Conservation (phyloP, 2,797 vertebrate species). For the Acropternis orthonyx region DNA sequence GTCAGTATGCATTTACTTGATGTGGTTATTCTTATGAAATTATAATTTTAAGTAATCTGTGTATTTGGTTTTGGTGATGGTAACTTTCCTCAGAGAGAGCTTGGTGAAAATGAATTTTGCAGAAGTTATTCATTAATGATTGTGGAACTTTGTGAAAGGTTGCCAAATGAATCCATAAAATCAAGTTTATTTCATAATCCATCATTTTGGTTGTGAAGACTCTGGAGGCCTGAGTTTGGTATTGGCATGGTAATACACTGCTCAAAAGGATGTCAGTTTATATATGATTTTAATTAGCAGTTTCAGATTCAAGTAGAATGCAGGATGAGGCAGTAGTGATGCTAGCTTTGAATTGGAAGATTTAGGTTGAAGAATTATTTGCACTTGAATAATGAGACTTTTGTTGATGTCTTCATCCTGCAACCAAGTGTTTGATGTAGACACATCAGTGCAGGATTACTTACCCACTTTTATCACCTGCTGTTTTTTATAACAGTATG, state of each 20-base stretch:
- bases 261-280: not conserved
- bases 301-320: not conserved
- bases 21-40: not conserved
- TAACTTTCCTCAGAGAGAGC: not conserved
- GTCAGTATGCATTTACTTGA: not conserved
- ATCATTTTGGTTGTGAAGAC: not conserved
- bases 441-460: not conserved
- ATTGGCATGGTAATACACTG: not conserved
- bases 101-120: not conserved
- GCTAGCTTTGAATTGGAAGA: not conserved
- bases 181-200: not conserved
- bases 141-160: not conserved
- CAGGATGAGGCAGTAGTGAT: not conserved
- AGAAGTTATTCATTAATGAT: not conserved
- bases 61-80: not conserved
- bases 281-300: not conserved
- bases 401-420: not conserved
- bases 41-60: not conserved
- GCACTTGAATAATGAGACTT: not conserved
- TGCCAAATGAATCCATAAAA: not conserved
- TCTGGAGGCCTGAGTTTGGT: not conserved
- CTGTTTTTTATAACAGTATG: not conserved
- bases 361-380: not conserved
- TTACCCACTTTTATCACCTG: not conserved
- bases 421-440: not conserved